Evolutionary conservation across 2,113 vertebrate genomes (phyloP).

Genomic region (Mastomys natalensis): DNA sequence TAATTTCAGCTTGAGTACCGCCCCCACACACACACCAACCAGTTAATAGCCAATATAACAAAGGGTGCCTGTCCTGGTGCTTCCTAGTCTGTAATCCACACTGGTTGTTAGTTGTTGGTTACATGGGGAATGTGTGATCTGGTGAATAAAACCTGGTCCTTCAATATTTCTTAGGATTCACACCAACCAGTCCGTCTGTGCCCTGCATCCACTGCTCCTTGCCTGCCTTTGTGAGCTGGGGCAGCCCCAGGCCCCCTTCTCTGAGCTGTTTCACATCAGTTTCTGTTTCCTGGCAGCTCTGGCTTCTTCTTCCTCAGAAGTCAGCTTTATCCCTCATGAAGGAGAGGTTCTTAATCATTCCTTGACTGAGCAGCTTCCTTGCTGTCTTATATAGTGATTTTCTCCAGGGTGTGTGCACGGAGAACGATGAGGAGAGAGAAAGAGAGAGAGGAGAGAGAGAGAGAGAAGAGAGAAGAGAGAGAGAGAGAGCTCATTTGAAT

Average conservation of each 20-base stretch:
- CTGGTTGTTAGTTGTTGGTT: neutral
- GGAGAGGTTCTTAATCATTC: constrained; percentile 7
- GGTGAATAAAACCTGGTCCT: neutral
- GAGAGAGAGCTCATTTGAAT: neutral
- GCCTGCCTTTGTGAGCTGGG: neutral
- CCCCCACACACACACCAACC: neutral
- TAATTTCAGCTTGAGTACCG: constrained; percentile 54
- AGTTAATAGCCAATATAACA: neutral
- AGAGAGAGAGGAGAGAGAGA: no score
- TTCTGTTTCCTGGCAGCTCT: neutral
- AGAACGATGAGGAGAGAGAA: no score
- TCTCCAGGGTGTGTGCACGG: constrained; percentile 3
- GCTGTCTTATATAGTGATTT: constrained; percentile 26
- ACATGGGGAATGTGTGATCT: neutral
- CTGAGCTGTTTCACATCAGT: neutral
- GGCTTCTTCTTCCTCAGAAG: constrained; percentile 1
- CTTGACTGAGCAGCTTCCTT: neutral
- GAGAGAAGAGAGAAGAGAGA: no score
- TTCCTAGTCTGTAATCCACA: neutral
- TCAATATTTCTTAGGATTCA: constrained; percentile 7
- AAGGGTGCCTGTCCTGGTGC: neutral
- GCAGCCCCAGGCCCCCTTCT: neutral
- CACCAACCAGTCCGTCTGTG: constrained; percentile 20
- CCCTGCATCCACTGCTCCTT: neutral
- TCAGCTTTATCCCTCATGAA: neutral